Percentiles rank a stretch among this genome's conserved stretches.
Evolutionary conservation across 2,113 vertebrate genomes (phyloP).

Genomic region (Brachirus orientalis): DNA sequence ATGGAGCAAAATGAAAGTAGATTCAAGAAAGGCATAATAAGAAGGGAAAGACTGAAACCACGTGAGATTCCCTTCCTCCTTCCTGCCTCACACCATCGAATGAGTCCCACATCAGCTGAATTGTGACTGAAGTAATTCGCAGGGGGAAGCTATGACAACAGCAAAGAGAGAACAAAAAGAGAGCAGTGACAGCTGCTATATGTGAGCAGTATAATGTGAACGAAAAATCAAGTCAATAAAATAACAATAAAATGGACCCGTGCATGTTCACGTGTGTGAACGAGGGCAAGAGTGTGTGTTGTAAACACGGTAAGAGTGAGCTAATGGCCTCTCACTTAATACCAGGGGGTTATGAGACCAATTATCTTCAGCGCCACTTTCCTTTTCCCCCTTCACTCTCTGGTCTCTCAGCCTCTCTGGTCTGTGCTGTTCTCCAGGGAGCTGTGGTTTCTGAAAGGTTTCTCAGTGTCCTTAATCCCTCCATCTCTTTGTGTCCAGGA

Average conservation of each 20-base stretch:
- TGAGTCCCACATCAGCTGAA: constrained; percentile 26
- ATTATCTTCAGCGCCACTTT: constrained; percentile 16
- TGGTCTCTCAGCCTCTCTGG: constrained; percentile 35
- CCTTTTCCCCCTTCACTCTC: constrained; percentile 13
- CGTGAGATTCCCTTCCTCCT: not conserved
- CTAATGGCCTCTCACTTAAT: constrained; percentile 56
- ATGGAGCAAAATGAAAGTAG: no score
- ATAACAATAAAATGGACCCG: constrained; percentile 38
- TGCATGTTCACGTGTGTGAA: constrained; percentile 16
- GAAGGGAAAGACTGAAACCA: not conserved
- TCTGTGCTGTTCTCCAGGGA: constrained; percentile 55
- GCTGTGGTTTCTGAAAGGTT: constrained; percentile 85
- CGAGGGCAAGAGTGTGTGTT: constrained; percentile 1
- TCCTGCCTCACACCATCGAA: constrained; percentile 9
- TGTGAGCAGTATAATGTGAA: constrained; percentile 31
- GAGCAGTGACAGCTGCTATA: constrained; percentile 10
- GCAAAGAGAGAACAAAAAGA: constrained; percentile 19
- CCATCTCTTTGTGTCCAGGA: constrained; percentile 79
- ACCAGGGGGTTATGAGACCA: constrained; percentile 58
- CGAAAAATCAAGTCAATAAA: constrained; percentile 59
- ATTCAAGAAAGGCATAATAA: not conserved
- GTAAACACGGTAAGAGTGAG: constrained; percentile 32
- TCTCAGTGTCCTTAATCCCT: constrained; percentile 77
- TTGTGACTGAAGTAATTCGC: constrained; percentile 21
- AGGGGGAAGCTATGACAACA: constrained; percentile 34